Percentiles rank a stretch among this genome's conserved stretches.
phyloP scores from a whole-genome alignment of 2,113 vertebrate species.

The Channa maculata region DNA sequence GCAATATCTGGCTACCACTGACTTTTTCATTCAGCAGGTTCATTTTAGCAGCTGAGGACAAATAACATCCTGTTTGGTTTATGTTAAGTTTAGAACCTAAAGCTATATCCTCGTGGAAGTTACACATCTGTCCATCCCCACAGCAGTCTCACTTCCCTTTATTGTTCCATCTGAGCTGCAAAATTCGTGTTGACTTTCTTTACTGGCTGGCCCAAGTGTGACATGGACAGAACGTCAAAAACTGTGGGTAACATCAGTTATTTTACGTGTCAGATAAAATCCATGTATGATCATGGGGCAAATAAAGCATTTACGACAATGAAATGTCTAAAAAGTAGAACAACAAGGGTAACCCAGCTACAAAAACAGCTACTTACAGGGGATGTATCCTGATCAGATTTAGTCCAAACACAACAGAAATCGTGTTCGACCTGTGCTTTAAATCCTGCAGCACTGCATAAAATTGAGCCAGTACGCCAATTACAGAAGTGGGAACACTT shows the following conservation, averaged over 20 bases:
- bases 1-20: conserved; percentile 26
- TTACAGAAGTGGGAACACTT: not conserved
- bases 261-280: too few species aligned
- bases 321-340: not conserved
- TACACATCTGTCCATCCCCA: conserved; percentile 63
- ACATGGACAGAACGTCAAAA: conserved; percentile 5
- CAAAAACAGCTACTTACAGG: not conserved
- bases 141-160: conserved; percentile 67
- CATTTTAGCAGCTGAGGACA: conserved; percentile 40
- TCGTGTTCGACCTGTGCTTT: conserved; percentile 1
- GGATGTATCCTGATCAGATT: not conserved
- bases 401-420: conserved; percentile 2
- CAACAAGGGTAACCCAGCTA: not conserved
- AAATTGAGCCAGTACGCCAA: not conserved
- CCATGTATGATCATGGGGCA: too few species aligned
- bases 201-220: conserved; percentile 27
- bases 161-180: conserved; percentile 64
- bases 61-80: conserved; percentile 58
- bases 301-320: not conserved
- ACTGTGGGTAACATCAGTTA: too few species aligned
- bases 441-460: conserved; percentile 3
- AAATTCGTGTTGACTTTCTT: conserved; percentile 19
- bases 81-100: conserved; percentile 58
- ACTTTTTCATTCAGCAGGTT: conserved; percentile 45
- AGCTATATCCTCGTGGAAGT: conserved; percentile 60